Percentiles rank a stretch among this genome's conserved stretches.
phyloP scores from a whole-genome alignment of 64 coral and sea anemone species.

The Montipora foliosa region DNA sequence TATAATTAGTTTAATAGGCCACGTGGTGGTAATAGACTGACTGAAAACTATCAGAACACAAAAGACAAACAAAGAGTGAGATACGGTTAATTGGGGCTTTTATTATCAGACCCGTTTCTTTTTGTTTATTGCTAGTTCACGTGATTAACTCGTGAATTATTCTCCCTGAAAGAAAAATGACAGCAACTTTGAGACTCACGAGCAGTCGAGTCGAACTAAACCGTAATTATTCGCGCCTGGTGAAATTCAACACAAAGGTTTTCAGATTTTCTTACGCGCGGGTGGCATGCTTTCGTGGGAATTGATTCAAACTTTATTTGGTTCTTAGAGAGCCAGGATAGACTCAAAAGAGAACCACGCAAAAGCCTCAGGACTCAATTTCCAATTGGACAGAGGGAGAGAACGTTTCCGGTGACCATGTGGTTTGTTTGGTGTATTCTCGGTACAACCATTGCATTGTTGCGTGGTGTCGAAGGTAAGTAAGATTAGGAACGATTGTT shows the following conservation, averaged over 20 bases:
- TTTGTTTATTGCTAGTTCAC: background rate
- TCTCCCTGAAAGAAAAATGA: background rate
- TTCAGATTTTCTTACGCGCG: background rate
- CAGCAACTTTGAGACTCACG: background rate
- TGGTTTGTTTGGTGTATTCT: background rate
- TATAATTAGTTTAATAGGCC: no score
- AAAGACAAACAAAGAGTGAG: background rate
- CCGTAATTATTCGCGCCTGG: background rate
- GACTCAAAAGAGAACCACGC: background rate
- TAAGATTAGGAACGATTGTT: background rate
- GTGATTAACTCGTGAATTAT: background rate
- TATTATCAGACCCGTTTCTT: background rate
- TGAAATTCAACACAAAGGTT: background rate
- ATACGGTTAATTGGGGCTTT: background rate
- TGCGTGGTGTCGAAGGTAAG: background rate
- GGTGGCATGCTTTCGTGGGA: slow-evolving; percentile 5
- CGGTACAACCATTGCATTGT: background rate
- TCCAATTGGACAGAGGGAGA: background rate
- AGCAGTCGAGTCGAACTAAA: slow-evolving; percentile 11
- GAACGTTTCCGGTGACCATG: background rate
- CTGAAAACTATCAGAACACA: background rate
- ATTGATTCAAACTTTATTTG: background rate
- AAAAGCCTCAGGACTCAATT: background rate
- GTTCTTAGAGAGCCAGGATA: background rate
- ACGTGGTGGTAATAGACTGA: background rate